Percentiles rank a stretch among this genome's conserved stretches.
These are phyloP conservation scores for Cyclargus thomasi DNA, from an alignment of 1,140 invertebrate genomes.

Conservation along the genomic window DNA sequence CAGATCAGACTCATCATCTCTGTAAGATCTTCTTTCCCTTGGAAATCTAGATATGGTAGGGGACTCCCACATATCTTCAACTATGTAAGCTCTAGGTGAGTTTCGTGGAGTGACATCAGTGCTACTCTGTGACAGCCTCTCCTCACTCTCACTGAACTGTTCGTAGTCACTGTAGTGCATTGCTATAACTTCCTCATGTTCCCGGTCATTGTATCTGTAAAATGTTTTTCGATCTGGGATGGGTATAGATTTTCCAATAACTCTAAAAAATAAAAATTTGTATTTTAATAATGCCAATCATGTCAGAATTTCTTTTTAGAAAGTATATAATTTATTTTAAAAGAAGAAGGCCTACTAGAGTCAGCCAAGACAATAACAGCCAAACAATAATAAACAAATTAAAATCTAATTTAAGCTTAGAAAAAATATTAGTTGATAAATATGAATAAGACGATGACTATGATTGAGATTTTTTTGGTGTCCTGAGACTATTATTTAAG, in stretches of 20 bases:
- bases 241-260: constrained; percentile 58
- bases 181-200: constrained; percentile 68
- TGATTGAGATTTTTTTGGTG: too few relatives aligned
- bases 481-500: too few relatives aligned
- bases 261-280: constrained; percentile 33
- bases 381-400: too few relatives aligned
- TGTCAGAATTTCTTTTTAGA: neutral
- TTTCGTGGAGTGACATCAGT: constrained; percentile 63
- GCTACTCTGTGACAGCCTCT: constrained; percentile 58
- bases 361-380: too few relatives aligned
- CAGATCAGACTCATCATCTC: constrained; percentile 41
- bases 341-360: too few relatives aligned
- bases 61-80: constrained; percentile 37
- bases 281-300: constrained; percentile 2
- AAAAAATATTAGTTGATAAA: too few relatives aligned
- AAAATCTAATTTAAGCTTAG: too few relatives aligned
- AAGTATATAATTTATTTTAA: too few relatives aligned
- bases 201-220: constrained; percentile 54
- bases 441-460: too few relatives aligned
- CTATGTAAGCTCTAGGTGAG: constrained; percentile 46
- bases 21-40: constrained; percentile 48
- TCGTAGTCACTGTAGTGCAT: constrained; percentile 69
- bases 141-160: constrained; percentile 60
- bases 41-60: constrained; percentile 30
- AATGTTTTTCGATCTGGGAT: constrained; percentile 48